Conservation (phyloP, 2,888 invertebrate genomes). For the Meteorus cinctellus region DNA sequence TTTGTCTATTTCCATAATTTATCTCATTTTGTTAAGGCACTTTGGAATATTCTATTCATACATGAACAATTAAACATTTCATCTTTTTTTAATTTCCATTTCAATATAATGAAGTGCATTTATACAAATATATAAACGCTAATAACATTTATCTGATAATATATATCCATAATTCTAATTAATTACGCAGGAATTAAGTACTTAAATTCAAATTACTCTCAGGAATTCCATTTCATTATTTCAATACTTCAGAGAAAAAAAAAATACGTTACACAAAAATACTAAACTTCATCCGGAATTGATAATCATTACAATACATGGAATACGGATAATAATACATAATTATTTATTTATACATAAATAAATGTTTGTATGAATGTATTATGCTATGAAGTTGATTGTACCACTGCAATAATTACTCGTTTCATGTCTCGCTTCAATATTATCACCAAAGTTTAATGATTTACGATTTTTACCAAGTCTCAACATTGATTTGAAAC, state of each 20-base stretch:
- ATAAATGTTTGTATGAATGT: conserved; percentile 13
- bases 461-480: conserved; percentile 71
- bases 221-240: too few relatives aligned
- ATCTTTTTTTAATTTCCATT: conserved; percentile 34
- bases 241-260: conserved; percentile 10
- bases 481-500: conserved; percentile 70
- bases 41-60: conserved; percentile 67
- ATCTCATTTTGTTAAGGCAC: conserved; percentile 68
- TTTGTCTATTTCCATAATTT: not conserved
- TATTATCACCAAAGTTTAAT: conserved; percentile 70
- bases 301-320: not conserved
- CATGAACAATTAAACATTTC: conserved; percentile 54
- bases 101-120: not conserved
- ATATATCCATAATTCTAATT: conserved; percentile 23
- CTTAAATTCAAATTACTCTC: not conserved
- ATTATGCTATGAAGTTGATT: conserved; percentile 72
- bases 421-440: conserved; percentile 68
- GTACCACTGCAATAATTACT: conserved; percentile 72
- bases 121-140: conserved; percentile 14
- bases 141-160: conserved; percentile 12
- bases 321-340: not conserved
- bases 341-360: conserved; percentile 30
- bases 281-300: conserved; percentile 1
- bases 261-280: conserved; percentile 17
- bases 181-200: conserved; percentile 32